A percentile compares a stretch with the other conserved stretches of the same genome.
Conservation (phyloP, 2,888 invertebrate species). For the Eupithecia pulchellata region DNA sequence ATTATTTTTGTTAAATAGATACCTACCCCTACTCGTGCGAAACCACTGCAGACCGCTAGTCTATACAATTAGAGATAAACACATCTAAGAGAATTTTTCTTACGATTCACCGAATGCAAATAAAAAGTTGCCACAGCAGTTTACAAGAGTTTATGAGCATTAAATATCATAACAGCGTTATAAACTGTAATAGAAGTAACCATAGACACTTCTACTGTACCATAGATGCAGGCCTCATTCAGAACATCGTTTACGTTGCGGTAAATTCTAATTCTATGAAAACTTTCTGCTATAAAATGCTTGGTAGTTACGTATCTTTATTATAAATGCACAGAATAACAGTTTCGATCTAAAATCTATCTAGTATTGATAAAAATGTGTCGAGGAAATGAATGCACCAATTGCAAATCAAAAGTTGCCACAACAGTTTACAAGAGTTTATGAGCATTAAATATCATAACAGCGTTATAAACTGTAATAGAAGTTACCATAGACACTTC, state of each 20-base stretch:
- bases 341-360: no score
- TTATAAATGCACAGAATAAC: no score
- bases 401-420: background rate
- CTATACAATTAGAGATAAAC: no score
- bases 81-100: no score
- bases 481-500: constrained; percentile 6
- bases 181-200: constrained; percentile 5
- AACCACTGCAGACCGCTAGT: no score
- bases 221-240: constrained; percentile 10
- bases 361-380: no score
- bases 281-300: background rate
- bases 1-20: no score
- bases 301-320: background rate
- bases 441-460: background rate
- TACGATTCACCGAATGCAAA: background rate
- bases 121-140: constrained; percentile 3
- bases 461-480: constrained; percentile 4
- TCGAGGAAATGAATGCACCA: no score
- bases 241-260: constrained; percentile 29
- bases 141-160: constrained; percentile 9
- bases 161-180: background rate
- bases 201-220: constrained; percentile 10
- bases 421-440: constrained; percentile 10
- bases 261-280: constrained; percentile 30
- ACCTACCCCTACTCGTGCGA: no score